These are phyloP conservation scores for Hyperoplus lanceolatus DNA, from an alignment of 2,797 vertebrate species.

Conservation along the genomic window DNA sequence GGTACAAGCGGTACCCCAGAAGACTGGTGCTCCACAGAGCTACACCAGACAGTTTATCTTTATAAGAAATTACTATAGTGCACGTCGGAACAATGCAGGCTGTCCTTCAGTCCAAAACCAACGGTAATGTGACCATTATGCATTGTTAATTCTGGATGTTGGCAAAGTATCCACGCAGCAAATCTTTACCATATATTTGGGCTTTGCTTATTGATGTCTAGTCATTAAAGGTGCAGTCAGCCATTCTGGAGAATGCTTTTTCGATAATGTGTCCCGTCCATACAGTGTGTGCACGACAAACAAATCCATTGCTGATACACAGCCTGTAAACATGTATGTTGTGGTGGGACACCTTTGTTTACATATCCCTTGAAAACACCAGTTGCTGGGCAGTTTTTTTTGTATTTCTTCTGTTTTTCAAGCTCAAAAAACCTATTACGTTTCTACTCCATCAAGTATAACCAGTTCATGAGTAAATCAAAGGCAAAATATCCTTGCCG, in stretches of 20 bases:
- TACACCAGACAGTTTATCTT: slow-evolving; percentile 42
- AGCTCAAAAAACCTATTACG: not conserved
- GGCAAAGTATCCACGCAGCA: not conserved
- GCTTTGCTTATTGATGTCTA: not conserved
- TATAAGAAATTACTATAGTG: slow-evolving; percentile 30
- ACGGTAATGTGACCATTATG: not conserved
- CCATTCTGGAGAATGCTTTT: too few relatives aligned
- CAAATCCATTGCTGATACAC: too few relatives aligned
- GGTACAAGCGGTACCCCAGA: slow-evolving; percentile 26
- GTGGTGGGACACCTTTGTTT: too few relatives aligned
- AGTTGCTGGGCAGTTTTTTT: not conserved
- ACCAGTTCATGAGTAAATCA: not conserved
- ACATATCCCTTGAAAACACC: not conserved
- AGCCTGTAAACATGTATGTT: too few relatives aligned
- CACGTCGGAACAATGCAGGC: slow-evolving; percentile 48
- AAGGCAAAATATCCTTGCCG: not conserved
- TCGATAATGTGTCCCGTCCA: too few relatives aligned
- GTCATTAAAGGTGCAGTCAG: not conserved
- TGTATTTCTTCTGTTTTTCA: not conserved
- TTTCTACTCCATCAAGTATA: not conserved
- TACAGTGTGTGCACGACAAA: too few relatives aligned
- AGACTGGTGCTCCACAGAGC: slow-evolving; percentile 26
- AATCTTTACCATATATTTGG: not conserved
- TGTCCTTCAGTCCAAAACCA: slow-evolving; percentile 26
- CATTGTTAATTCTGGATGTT: slow-evolving; percentile 32